These are phyloP conservation scores for Paratilapia polleni DNA, from an alignment of 2,113 vertebrate genomes.

Conservation along the genomic window DNA sequence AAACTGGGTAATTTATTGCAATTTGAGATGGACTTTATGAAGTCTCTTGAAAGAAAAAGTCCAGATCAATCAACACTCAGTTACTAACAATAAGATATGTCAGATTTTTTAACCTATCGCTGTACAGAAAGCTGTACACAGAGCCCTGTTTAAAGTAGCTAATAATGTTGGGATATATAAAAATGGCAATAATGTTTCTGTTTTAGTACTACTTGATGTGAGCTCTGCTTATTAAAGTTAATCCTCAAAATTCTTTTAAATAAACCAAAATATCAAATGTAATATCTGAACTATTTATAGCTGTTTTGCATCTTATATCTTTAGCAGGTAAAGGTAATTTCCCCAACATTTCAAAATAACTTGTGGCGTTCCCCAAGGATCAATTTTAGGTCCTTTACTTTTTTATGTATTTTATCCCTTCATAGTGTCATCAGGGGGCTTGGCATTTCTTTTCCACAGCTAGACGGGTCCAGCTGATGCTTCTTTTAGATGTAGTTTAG, in stretches of 20 bases:
- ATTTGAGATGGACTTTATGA: background rate
- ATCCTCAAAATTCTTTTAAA: background rate
- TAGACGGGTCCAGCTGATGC: background rate
- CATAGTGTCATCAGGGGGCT: background rate
- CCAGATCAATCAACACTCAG: background rate
- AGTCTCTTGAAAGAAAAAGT: constrained; percentile 4
- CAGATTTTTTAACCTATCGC: background rate
- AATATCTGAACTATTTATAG: background rate
- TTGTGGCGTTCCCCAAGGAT: background rate
- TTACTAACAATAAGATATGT: background rate
- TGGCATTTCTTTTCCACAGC: background rate
- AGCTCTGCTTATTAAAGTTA: background rate
- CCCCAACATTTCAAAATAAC: background rate
- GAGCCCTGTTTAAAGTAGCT: background rate
- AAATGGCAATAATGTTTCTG: background rate
- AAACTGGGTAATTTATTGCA: constrained; percentile 13
- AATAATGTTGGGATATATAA: background rate
- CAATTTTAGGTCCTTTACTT: background rate
- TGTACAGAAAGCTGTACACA: no score
- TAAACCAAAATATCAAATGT: background rate
- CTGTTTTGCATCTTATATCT: background rate
- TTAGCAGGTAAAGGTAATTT: background rate
- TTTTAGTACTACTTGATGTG: background rate
- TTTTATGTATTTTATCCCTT: background rate
- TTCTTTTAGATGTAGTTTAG: constrained; percentile 9